A percentile compares a stretch with the other conserved stretches of the same genome.
These are phyloP conservation scores for Dendrolimus pini DNA, from an alignment of 2,888 invertebrate genomes.

Conservation along the genomic window DNA sequence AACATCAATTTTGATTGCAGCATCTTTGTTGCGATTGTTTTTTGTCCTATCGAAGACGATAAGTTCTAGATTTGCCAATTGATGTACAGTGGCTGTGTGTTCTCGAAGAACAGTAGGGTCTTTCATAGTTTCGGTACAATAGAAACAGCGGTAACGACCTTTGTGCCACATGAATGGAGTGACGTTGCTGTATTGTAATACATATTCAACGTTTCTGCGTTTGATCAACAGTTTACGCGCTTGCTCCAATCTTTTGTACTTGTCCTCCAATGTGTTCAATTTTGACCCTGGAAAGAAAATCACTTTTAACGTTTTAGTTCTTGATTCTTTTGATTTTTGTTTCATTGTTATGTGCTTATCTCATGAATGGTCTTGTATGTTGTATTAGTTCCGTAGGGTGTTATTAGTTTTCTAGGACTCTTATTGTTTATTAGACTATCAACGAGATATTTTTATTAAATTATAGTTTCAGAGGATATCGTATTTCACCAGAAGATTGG, in stretches of 20 bases:
- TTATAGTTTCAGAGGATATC: too few relatives aligned
- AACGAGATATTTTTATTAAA: too few relatives aligned
- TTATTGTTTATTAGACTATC: too few relatives aligned
- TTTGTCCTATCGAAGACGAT: conserved; percentile 57
- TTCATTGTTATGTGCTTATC: not conserved
- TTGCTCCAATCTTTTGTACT: conserved; percentile 57
- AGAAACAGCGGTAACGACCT: conserved; percentile 60
- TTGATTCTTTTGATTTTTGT: not conserved
- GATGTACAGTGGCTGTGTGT: conserved; percentile 46
- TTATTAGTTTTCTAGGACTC: too few relatives aligned
- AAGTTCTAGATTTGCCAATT: conserved; percentile 53
- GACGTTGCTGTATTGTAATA: conserved; percentile 58
- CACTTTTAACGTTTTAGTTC: not conserved
- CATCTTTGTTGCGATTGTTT: conserved; percentile 61
- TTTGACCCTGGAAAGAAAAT: conserved; percentile 64
- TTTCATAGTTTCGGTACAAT: conserved; percentile 55
- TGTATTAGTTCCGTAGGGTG: too few relatives aligned
- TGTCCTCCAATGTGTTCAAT: conserved; percentile 53
- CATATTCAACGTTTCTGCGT: conserved; percentile 59
- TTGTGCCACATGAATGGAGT: conserved; percentile 68
- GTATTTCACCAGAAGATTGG: too few relatives aligned
- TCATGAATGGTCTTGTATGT: too few relatives aligned
- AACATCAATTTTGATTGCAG: conserved; percentile 65
- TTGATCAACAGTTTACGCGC: conserved; percentile 54
- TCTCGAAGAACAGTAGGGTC: conserved; percentile 45